Evolutionary conservation across 2,797 vertebrate genomes (phyloP).

Genomic region (Prionace glauca): DNA sequence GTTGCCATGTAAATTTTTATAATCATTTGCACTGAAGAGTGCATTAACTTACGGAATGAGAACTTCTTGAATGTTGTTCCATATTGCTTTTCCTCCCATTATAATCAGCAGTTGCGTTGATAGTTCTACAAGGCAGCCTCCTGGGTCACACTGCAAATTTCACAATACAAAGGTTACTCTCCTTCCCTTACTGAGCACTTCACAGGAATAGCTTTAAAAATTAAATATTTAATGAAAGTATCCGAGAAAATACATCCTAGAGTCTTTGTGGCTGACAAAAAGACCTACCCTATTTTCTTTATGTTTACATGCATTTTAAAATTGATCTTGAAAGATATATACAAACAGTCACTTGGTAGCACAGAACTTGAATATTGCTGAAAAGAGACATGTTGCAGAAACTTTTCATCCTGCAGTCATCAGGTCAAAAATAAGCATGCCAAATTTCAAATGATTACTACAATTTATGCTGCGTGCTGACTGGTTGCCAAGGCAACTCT

Average conservation of each 20-base stretch:
- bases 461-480: no score
- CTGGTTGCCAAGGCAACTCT: no score
- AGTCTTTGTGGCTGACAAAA: no score
- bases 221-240: not conserved
- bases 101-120: slow-evolving; percentile 85
- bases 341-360: no score
- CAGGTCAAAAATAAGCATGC: no score
- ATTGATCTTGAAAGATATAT: no score
- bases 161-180: not conserved
- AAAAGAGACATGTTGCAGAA: no score
- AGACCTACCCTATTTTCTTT: no score
- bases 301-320: no score
- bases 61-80: slow-evolving; percentile 92
- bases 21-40: not conserved
- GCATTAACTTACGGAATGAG: slow-evolving; percentile 76
- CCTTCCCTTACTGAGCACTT: not conserved
- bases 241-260: not conserved
- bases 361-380: no score
- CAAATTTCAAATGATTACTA: no score
- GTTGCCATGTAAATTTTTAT: not conserved
- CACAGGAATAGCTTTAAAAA: not conserved
- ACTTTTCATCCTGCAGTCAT: no score
- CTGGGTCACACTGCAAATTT: slow-evolving; percentile 77
- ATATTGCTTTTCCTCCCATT: slow-evolving; percentile 91
- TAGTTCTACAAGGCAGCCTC: slow-evolving; percentile 83